Percentiles rank a stretch among this genome's conserved stretches.
phyloP scores from a whole-genome alignment of 37 sponge, comb jelly and placozoan genomes.

The Bolinopsis microptera region DNA sequence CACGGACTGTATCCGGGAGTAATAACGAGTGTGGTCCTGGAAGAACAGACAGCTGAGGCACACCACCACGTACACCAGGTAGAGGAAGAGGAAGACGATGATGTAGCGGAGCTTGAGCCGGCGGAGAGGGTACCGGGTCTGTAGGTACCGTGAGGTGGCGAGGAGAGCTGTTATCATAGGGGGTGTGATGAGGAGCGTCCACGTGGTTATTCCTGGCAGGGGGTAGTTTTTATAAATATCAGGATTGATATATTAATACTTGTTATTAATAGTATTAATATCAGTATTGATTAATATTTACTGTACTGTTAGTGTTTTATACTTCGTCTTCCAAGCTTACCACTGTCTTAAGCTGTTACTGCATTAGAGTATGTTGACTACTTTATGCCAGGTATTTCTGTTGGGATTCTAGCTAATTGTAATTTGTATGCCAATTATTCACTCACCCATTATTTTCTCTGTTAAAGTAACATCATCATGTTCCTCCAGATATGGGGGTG shows the following conservation, averaged over 20 bases:
- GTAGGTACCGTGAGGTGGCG: constrained; percentile 17
- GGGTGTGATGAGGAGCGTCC: constrained; percentile 48
- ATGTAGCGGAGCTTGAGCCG: neutral
- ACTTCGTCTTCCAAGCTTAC: too few species aligned
- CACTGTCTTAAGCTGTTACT: too few species aligned
- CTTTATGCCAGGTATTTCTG: too few species aligned
- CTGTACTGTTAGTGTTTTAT: too few species aligned
- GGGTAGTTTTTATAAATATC: too few species aligned
- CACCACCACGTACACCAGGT: neutral
- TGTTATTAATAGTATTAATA: too few species aligned
- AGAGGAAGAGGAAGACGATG: neutral
- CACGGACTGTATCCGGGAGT: constrained; percentile 31
- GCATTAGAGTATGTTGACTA: too few species aligned
- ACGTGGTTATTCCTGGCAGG: neutral
- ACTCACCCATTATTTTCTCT: neutral
- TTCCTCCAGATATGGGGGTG: neutral
- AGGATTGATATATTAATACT: too few species aligned
- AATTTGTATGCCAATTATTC: neutral
- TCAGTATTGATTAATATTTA: too few species aligned
- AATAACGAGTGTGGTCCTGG: neutral
- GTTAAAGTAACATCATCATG: neutral
- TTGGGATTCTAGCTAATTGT: too few species aligned
- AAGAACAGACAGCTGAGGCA: neutral
- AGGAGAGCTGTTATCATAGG: constrained; percentile 21
- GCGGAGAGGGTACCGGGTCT: constrained; percentile 41